phyloP scores from a whole-genome alignment of 2,797 vertebrate genomes.

The Pelodytes ibericus region DNA sequence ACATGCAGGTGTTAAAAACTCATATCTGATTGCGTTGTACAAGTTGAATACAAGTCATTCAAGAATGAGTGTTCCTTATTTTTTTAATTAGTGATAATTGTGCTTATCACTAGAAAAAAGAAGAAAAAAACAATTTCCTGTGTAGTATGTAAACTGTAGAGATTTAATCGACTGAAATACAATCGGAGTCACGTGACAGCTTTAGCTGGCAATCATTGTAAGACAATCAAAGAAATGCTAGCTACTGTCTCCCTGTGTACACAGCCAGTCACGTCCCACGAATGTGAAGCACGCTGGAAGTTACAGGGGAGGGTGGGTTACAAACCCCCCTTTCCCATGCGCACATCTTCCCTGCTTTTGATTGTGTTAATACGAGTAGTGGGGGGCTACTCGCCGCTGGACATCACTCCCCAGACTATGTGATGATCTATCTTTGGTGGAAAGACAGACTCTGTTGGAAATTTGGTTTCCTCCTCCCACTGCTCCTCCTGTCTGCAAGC shows the following conservation, averaged over 20 bases:
- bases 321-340: not conserved
- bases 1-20: too few relatives aligned
- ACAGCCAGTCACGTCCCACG: conserved; percentile 2
- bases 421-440: conserved; percentile 18
- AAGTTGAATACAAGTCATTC: too few relatives aligned
- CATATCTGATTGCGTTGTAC: too few relatives aligned
- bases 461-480: conserved; percentile 7
- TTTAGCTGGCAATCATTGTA: conserved; percentile 1
- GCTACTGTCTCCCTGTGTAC: conserved; percentile 2
- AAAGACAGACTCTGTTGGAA: conserved; percentile 5
- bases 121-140: too few relatives aligned
- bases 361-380: conserved; percentile 9
- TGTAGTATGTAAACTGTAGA: too few relatives aligned
- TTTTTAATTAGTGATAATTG: too few relatives aligned
- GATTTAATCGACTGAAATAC: too few relatives aligned
- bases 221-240: conserved; percentile 18
- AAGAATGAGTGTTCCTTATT: too few relatives aligned
- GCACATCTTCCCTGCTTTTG: not conserved
- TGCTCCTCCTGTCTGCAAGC: conserved; percentile 18
- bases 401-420: not conserved
- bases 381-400: not conserved
- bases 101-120: too few relatives aligned
- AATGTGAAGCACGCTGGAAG: not conserved
- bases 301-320: not conserved
- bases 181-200: too few relatives aligned